Percentiles rank a stretch among this genome's conserved stretches.
These are phyloP conservation scores for Alligator sinensis DNA, from an alignment of 2,113 vertebrate species.

Conservation along the genomic window DNA sequence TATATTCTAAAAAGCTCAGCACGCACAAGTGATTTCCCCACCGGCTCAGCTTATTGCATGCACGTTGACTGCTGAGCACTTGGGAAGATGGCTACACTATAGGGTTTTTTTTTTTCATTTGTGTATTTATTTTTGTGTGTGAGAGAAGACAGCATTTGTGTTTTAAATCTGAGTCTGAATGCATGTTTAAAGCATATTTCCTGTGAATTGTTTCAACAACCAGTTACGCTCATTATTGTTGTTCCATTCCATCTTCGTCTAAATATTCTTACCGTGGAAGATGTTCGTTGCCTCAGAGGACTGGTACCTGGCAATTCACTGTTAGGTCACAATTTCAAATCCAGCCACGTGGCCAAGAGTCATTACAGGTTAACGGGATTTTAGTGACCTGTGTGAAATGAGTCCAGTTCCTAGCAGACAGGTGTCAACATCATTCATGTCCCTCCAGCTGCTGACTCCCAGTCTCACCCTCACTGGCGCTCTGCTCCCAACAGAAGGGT, in stretches of 20 bases:
- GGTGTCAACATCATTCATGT: background rate
- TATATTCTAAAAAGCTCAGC: background rate
- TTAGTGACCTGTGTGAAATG: background rate
- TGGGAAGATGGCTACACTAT: background rate
- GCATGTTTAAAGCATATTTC: background rate
- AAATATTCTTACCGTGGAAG: background rate
- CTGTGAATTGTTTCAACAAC: background rate
- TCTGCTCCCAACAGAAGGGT: background rate
- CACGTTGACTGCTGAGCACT: background rate
- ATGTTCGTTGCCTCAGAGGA: background rate
- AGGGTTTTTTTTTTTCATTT: background rate
- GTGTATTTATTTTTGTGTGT: too few relatives aligned
- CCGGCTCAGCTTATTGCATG: background rate
- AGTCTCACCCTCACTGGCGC: background rate
- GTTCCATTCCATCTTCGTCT: background rate
- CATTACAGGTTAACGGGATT: background rate
- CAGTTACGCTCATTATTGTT: background rate
- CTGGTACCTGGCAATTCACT: background rate
- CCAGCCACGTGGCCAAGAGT: background rate
- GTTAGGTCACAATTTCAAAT: background rate
- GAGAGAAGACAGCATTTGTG: background rate
- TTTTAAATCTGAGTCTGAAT: background rate
- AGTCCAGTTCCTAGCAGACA: background rate
- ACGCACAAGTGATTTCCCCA: background rate
- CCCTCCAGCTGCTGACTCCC: background rate